Percentiles rank a stretch among this genome's conserved stretches.
Evolutionary conservation across 2,113 vertebrate genomes (phyloP).

Genomic region (Pycnonotus jocosus): DNA sequence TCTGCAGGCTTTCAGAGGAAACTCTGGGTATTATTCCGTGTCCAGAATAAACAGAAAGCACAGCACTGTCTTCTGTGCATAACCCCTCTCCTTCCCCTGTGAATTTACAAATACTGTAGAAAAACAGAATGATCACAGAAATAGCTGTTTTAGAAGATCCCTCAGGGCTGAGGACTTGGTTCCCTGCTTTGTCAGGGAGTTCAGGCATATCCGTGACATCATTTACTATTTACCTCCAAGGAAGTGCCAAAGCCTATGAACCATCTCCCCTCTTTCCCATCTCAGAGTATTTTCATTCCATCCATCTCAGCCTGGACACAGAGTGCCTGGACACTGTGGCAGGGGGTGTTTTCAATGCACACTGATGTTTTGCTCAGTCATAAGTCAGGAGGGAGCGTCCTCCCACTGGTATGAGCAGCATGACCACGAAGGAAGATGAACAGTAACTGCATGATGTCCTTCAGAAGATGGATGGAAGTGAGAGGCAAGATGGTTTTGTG

Average conservation of each 20-base stretch:
- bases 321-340: not conserved
- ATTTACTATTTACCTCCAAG: not conserved
- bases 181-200: not conserved
- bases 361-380: not conserved
- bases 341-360: not conserved
- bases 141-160: not conserved
- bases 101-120: not conserved
- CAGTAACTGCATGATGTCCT: constrained; percentile 6
- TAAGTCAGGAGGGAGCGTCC: not conserved
- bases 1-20: constrained; percentile 41
- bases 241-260: not conserved
- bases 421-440: not conserved
- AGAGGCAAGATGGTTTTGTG: not conserved
- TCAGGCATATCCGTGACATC: not conserved
- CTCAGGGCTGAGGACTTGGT: not conserved
- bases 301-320: not conserved
- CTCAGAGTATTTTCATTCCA: not conserved
- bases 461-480: not conserved
- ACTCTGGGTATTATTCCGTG: not conserved
- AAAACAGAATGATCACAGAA: not conserved
- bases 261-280: not conserved
- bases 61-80: not conserved
- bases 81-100: not conserved
- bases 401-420: not conserved
- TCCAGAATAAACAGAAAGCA: constrained; percentile 26